Evolutionary conservation across 2,888 invertebrate species (phyloP).

Genomic region (Caenorhabditis imperialis): DNA sequence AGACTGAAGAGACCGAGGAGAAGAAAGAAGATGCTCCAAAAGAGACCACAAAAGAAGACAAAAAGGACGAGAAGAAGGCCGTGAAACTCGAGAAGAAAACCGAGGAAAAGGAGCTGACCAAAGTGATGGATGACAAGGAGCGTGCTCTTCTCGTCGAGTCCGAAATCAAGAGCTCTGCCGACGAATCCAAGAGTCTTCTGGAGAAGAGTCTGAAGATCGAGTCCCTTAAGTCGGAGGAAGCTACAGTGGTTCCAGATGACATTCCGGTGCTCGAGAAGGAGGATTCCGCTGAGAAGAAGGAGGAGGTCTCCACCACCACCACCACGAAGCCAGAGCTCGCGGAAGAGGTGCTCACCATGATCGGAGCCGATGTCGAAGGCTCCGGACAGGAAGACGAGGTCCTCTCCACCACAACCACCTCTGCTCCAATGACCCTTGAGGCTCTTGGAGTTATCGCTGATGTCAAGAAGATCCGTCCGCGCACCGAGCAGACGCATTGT

Average conservation of each 20-base stretch:
- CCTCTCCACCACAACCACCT: constrained; percentile 5
- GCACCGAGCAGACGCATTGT: constrained; percentile 53
- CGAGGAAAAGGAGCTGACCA: background rate
- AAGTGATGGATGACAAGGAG: constrained; percentile 9
- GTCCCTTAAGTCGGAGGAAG: constrained; percentile 23
- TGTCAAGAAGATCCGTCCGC: constrained; percentile 47
- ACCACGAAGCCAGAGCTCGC: constrained; percentile 26
- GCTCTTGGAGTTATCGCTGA: constrained; percentile 30
- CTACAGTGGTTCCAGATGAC: constrained; percentile 20
- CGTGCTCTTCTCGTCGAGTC: constrained; percentile 41
- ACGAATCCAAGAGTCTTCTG: constrained; percentile 15
- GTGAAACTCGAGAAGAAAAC: constrained; percentile 14
- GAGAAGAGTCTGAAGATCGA: background rate
- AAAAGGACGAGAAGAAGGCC: constrained; percentile 18
- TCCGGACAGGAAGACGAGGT: constrained; percentile 46
- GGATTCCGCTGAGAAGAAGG: constrained; percentile 39
- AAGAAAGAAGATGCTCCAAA: constrained; percentile 14
- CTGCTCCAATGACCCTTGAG: background rate
- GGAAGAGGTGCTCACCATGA: constrained; percentile 36
- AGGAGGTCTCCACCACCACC: background rate
- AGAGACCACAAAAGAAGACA: constrained; percentile 21
- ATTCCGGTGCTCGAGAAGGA: constrained; percentile 36
- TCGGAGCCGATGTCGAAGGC: constrained; percentile 25
- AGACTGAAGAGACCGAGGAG: constrained; percentile 1
- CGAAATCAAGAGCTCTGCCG: constrained; percentile 36